phyloP scores from a whole-genome alignment of 92 coral and sea anemone species.

The Parazoanthus swiftii region DNA sequence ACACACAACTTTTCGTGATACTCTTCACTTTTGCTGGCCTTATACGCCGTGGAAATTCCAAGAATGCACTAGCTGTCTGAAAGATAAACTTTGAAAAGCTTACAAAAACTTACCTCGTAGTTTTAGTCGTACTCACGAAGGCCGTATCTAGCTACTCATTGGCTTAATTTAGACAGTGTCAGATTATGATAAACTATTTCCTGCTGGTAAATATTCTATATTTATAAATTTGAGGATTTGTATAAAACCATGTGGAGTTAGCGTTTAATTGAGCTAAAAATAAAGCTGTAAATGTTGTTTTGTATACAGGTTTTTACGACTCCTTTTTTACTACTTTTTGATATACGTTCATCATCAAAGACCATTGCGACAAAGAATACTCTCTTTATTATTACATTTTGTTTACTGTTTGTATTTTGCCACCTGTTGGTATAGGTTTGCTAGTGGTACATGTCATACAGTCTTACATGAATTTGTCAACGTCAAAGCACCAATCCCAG shows the following conservation, averaged over 20 bases:
- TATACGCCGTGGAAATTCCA: not conserved
- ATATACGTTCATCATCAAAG: not conserved
- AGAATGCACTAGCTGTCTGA: not conserved
- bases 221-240: no score
- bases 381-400: not conserved
- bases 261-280: not conserved
- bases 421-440: constrained; percentile 3
- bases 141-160: not conserved
- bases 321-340: no score
- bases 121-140: not conserved
- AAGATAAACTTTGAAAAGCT: no score
- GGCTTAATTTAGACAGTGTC: not conserved
- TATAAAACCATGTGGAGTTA: not conserved
- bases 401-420: not conserved
- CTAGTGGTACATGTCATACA: not conserved
- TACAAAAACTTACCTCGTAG: no score
- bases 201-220: not conserved
- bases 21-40: not conserved
- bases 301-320: not conserved
- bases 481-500: not conserved
- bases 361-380: not conserved
- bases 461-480: no score
- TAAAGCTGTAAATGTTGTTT: not conserved
- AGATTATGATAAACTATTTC: not conserved
- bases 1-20: no score